Evolutionary conservation across 2,797 vertebrate species (phyloP).

Genomic region (Podarcis lilfordi): DNA sequence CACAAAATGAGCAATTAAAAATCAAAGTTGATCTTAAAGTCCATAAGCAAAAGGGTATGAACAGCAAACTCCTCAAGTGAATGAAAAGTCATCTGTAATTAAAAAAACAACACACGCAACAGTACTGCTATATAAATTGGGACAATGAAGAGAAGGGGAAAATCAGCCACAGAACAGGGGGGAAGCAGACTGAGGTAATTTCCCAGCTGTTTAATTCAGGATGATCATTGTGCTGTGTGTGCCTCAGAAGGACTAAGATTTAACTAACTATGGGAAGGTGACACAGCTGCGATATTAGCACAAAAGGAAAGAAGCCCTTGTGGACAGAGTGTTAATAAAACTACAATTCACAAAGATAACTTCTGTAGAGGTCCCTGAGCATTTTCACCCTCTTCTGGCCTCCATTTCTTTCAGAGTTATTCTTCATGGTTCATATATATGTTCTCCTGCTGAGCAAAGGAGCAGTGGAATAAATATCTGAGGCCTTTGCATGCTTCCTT

Average conservation of each 20-base stretch:
- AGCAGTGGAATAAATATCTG: not conserved
- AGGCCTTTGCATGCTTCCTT: not conserved
- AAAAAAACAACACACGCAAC: not conserved
- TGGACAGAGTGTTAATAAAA: not conserved
- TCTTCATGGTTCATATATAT: not conserved
- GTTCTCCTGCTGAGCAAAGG: not conserved
- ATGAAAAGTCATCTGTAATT: not conserved
- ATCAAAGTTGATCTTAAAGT: not conserved
- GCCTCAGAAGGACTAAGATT: not conserved
- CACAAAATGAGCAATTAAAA: not conserved
- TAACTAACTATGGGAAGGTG: not conserved
- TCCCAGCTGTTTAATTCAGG: constrained; percentile 11
- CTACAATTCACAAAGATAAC: not conserved
- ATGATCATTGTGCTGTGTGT: not conserved
- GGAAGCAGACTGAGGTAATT: not conserved
- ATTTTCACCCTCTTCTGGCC: not conserved
- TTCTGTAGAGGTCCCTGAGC: not conserved
- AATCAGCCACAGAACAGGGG: not conserved
- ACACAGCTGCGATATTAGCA: not conserved
- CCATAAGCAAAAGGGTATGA: not conserved
- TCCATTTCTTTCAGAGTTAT: not conserved
- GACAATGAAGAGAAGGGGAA: constrained; percentile 2
- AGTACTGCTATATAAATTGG: constrained; percentile 14
- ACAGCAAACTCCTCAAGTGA: not conserved
- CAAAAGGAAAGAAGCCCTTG: not conserved